Percentiles rank a stretch among this genome's conserved stretches.
Evolutionary conservation across 2,797 vertebrate species (phyloP).

Genomic region (Vipera ursinii): DNA sequence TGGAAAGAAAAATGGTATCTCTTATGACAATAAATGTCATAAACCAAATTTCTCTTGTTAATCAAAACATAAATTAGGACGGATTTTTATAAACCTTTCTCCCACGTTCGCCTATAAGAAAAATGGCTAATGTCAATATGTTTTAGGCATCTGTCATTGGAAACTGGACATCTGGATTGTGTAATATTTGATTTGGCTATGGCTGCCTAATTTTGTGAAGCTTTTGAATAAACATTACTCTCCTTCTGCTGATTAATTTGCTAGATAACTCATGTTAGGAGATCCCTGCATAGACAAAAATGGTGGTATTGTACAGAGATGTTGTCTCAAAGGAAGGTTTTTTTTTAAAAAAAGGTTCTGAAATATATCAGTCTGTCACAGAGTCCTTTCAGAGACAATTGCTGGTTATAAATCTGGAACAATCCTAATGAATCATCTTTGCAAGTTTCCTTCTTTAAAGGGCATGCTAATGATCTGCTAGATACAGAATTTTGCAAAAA

Average conservation of each 20-base stretch:
- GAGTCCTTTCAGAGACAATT: conserved; percentile 14
- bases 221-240: not conserved
- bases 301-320: not conserved
- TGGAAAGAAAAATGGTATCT: not conserved
- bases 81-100: not conserved
- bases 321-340: not conserved
- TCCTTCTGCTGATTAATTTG: not conserved
- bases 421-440: not conserved
- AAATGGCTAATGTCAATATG: not conserved
- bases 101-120: not conserved
- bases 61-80: not conserved
- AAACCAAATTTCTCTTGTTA: not conserved
- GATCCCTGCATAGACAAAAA: not conserved
- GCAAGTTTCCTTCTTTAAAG: not conserved
- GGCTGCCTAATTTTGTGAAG: not conserved
- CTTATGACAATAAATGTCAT: not conserved
- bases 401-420: not conserved
- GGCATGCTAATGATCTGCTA: not conserved
- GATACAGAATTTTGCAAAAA: not conserved
- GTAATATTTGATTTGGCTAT: not conserved
- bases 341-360: not conserved
- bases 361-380: conserved; percentile 10
- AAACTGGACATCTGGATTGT: not conserved
- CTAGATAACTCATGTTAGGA: not conserved
- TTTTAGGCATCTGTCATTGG: not conserved